Evolutionary conservation across 2,888 invertebrate genomes (phyloP).

Genomic region (Clostera curtula): DNA sequence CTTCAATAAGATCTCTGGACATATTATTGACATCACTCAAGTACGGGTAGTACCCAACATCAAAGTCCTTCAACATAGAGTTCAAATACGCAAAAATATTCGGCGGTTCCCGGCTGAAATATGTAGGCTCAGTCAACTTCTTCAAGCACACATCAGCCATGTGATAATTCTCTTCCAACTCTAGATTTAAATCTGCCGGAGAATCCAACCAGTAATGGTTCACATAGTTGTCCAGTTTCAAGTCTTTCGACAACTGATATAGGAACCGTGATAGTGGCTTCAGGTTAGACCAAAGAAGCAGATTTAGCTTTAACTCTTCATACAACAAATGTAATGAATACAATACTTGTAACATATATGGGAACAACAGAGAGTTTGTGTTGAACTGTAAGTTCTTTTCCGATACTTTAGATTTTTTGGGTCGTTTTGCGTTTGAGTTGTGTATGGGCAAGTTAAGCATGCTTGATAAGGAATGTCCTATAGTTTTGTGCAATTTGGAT

Average conservation of each 20-base stretch:
- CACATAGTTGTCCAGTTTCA: slow-evolving; percentile 80
- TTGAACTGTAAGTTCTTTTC: slow-evolving; percentile 71
- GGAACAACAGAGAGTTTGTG: slow-evolving; percentile 80
- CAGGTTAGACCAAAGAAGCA: slow-evolving; percentile 79
- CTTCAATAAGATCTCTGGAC: slow-evolving; percentile 84
- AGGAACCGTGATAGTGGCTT: slow-evolving; percentile 81
- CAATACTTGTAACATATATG: slow-evolving; percentile 82
- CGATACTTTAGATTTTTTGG: slow-evolving; percentile 21
- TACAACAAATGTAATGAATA: slow-evolving; percentile 91
- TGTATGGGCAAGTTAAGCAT: slow-evolving; percentile 50
- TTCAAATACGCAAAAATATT: slow-evolving; percentile 83
- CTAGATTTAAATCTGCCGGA: slow-evolving; percentile 75
- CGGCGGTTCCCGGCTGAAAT: slow-evolving; percentile 78
- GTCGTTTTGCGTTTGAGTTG: slow-evolving; percentile 18
- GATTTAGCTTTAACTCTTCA: slow-evolving; percentile 91
- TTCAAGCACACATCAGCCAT: slow-evolving; percentile 74
- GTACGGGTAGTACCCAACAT: slow-evolving; percentile 79
- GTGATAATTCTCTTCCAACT: slow-evolving; percentile 58
- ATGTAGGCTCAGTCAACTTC: slow-evolving; percentile 76
- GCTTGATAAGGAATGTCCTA: slow-evolving; percentile 52
- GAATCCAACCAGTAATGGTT: slow-evolving; percentile 92
- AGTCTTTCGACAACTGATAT: slow-evolving; percentile 84
- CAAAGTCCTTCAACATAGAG: slow-evolving; percentile 73
- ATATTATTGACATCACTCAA: slow-evolving; percentile 82
- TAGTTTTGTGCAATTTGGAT: slow-evolving; percentile 72